Conservation (phyloP, 2,888 invertebrate species). For the Eilema griseolum region DNA sequence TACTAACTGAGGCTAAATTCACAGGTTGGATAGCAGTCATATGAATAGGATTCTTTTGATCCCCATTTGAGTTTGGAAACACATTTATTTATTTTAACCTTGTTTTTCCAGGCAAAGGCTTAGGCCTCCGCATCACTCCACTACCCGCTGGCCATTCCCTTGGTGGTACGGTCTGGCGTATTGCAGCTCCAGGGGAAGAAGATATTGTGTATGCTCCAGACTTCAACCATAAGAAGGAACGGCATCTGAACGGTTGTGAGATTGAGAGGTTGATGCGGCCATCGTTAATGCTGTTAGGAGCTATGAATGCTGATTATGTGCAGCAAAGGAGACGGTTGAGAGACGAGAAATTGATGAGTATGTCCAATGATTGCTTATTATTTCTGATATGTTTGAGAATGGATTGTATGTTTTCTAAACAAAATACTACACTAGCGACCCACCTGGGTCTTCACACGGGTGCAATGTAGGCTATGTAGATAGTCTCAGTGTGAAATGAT, state of each 20-base stretch:
- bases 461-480: too few relatives aligned
- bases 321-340: conserved; percentile 95
- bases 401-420: too few relatives aligned
- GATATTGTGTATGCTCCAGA: conserved; percentile 99
- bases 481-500: too few relatives aligned
- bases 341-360: conserved; percentile 98
- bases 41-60: too few relatives aligned
- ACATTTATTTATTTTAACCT: too few relatives aligned
- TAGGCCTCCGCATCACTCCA: conserved; percentile 97
- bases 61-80: too few relatives aligned
- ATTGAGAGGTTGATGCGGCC: conserved; percentile 96
- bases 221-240: conserved; percentile 99
- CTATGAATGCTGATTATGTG: conserved; percentile 97
- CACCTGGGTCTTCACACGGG: too few relatives aligned
- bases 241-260: conserved; percentile 98
- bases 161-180: conserved; percentile 99
- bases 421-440: too few relatives aligned
- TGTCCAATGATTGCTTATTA: conserved; percentile 58
- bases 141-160: conserved; percentile 99
- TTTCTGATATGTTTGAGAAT: too few relatives aligned
- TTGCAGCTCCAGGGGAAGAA: conserved; percentile 98
- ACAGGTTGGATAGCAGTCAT: too few relatives aligned
- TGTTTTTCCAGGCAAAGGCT: conserved; percentile 92
- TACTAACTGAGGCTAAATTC: too few relatives aligned
- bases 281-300: conserved; percentile 97